Evolutionary conservation across 2,888 invertebrate genomes (phyloP).

Genomic region (Dioctria linearis): DNA sequence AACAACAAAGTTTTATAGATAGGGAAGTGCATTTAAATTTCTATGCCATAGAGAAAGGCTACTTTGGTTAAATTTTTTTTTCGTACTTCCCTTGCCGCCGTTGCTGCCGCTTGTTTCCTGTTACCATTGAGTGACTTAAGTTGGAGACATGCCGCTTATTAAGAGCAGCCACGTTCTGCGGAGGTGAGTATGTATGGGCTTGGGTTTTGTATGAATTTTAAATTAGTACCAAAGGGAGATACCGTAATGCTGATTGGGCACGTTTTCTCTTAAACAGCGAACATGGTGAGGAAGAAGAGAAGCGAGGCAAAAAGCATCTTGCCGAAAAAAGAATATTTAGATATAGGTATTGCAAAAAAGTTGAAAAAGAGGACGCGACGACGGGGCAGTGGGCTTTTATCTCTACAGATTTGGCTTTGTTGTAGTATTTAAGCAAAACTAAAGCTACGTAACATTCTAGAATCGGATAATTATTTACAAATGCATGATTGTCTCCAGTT

Average conservation of each 20-base stretch:
- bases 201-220: constrained; percentile 46
- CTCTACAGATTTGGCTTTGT: too few species aligned
- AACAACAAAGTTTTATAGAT: constrained; percentile 51
- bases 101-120: neutral
- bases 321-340: too few species aligned
- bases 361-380: too few species aligned
- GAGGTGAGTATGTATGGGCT: neutral
- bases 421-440: too few species aligned
- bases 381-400: too few species aligned
- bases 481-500: too few species aligned
- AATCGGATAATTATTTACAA: too few species aligned
- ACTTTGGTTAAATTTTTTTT: constrained; percentile 23
- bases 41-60: constrained; percentile 47
- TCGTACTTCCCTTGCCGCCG: constrained; percentile 1
- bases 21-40: constrained; percentile 54
- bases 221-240: constrained; percentile 43
- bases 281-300: neutral
- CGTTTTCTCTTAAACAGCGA: constrained; percentile 37
- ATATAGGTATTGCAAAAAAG: too few species aligned
- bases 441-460: too few species aligned
- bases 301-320: too few species aligned
- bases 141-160: constrained; percentile 40
- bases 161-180: constrained; percentile 22
- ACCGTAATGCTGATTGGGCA: constrained; percentile 44
- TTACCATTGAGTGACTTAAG: constrained; percentile 13